phyloP scores from a whole-genome alignment of 2,113 vertebrate species.

The Chamaea fasciata region DNA sequence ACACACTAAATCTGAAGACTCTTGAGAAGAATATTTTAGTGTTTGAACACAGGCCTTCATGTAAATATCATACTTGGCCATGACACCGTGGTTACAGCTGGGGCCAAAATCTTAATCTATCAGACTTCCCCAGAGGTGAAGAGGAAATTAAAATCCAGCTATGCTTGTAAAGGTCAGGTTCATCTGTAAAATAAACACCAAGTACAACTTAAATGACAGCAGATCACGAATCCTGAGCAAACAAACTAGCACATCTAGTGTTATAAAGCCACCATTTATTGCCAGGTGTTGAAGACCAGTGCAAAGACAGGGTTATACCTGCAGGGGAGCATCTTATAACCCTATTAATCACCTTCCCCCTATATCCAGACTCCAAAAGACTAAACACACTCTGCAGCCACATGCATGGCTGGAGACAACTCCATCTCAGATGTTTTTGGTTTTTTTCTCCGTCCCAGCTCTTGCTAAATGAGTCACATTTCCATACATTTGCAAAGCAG shows the following conservation, averaged over 20 bases:
- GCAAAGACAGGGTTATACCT: neutral
- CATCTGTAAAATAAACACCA: neutral
- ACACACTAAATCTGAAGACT: neutral
- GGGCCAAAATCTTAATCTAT: neutral
- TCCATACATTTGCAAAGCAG: neutral
- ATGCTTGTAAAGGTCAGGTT: neutral
- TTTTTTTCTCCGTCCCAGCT: neutral
- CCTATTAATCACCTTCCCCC: neutral
- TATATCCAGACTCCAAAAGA: neutral
- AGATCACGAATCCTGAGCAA: neutral
- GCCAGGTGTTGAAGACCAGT: neutral
- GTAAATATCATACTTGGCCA: neutral
- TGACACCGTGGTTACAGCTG: neutral
- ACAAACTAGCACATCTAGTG: neutral
- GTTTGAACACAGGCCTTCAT: neutral
- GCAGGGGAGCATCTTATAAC: neutral
- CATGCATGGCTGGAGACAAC: neutral
- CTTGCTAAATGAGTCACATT: neutral
- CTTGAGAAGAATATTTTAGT: neutral
- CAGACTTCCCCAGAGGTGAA: neutral
- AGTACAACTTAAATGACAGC: neutral
- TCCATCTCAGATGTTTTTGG: neutral
- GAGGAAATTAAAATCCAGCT: neutral
- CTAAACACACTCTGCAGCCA: neutral
- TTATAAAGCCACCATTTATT: neutral